phyloP scores from a whole-genome alignment of 2,797 vertebrate genomes.

The Platalea minor region DNA sequence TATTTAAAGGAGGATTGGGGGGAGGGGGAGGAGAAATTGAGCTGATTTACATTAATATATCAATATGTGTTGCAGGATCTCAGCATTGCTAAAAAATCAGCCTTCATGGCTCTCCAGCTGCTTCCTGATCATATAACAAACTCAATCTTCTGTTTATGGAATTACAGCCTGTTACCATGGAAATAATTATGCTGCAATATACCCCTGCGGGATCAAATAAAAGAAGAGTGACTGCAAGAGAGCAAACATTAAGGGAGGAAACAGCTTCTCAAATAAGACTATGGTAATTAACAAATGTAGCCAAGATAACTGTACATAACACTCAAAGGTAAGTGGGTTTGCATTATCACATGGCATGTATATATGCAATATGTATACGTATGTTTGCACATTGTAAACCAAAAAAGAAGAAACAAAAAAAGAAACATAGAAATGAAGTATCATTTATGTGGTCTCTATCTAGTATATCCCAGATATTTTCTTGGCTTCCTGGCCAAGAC shows the following conservation, averaged over 20 bases:
- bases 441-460: neutral
- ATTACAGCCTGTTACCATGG: conserved; percentile 62
- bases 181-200: conserved; percentile 64
- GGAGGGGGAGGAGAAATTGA: neutral
- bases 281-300: neutral
- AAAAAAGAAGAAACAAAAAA: neutral
- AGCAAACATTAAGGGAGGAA: conserved; percentile 33
- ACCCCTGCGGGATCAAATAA: conserved; percentile 54
- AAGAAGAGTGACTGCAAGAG: conserved; percentile 30
- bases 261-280: neutral
- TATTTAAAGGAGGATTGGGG: neutral
- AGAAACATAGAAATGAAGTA: neutral
- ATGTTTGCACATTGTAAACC: neutral
- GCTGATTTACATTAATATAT: neutral
- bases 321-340: neutral
- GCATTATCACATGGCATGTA: neutral
- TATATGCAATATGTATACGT: neutral
- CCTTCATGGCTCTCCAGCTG: conserved; percentile 42
- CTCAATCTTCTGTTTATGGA: conserved; percentile 58
- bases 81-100: conserved; percentile 29
- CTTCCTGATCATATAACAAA: conserved; percentile 54
- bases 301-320: neutral
- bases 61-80: neutral
- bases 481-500: neutral
- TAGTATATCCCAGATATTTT: neutral